Evolutionary conservation across 2,888 invertebrate genomes (phyloP).

Genomic region (Epinotia brunnichana): DNA sequence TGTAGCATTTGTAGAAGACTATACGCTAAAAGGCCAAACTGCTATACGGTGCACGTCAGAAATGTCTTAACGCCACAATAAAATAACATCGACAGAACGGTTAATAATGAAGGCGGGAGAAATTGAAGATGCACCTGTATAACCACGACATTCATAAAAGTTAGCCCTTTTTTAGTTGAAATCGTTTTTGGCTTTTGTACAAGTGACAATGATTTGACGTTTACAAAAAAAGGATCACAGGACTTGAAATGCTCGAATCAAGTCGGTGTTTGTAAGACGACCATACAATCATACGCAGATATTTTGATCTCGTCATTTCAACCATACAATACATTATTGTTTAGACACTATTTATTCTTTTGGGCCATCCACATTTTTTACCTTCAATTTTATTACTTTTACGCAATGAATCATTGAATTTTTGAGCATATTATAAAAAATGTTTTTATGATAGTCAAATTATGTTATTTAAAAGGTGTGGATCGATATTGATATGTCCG

Average conservation of each 20-base stretch:
- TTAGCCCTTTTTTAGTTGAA: not conserved
- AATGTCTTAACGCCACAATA: not conserved
- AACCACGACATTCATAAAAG: too few relatives aligned
- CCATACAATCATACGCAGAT: not conserved
- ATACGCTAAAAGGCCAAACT: not conserved
- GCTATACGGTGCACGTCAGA: not conserved
- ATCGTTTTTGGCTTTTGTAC: not conserved
- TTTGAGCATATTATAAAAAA: conserved; percentile 30
- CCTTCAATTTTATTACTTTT: conserved; percentile 29
- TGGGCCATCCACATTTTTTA: conserved; percentile 30
- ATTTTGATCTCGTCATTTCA: not conserved
- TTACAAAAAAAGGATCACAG: not conserved
- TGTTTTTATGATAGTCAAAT: conserved; percentile 29
- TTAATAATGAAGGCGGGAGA: not conserved
- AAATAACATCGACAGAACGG: not conserved
- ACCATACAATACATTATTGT: not conserved
- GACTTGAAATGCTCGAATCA: not conserved
- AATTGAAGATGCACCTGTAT: too few relatives aligned
- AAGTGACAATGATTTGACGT: not conserved
- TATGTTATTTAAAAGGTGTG: conserved; percentile 25
- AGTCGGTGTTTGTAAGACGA: not conserved
- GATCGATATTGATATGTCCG: not conserved
- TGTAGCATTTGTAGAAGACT: not conserved
- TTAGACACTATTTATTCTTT: conserved; percentile 15
- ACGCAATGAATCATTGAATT: conserved; percentile 29